A percentile compares a stretch with the other conserved stretches of the same genome.
These are phyloP conservation scores for Mimas tiliae DNA, from an alignment of 2,888 invertebrate genomes.

Conservation along the genomic window DNA sequence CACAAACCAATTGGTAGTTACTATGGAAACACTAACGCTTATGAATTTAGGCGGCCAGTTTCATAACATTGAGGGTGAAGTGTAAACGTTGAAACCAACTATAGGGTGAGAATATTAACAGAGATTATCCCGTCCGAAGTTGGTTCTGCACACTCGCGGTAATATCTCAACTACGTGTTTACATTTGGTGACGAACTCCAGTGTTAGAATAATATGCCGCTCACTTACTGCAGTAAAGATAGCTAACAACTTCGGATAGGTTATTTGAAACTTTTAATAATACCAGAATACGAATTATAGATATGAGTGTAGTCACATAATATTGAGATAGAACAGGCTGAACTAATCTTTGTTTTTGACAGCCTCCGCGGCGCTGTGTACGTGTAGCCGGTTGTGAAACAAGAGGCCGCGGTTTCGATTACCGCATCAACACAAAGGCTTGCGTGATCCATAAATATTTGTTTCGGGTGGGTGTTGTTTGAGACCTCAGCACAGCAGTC, in stretches of 20 bases:
- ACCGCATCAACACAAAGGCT: too few relatives aligned
- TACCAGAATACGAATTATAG: too few relatives aligned
- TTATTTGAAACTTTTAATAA: not conserved
- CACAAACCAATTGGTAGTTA: not conserved
- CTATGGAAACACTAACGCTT: not conserved
- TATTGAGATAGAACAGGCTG: too few relatives aligned
- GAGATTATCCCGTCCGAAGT: slow-evolving; percentile 44
- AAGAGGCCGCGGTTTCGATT: too few relatives aligned
- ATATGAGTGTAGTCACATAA: too few relatives aligned
- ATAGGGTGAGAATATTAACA: slow-evolving; percentile 41
- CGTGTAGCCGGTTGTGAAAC: too few relatives aligned
- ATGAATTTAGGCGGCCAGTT: not conserved
- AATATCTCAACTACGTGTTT: slow-evolving; percentile 45
- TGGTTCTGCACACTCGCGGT: slow-evolving; percentile 38
- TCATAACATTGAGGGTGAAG: not conserved
- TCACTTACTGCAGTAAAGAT: not conserved
- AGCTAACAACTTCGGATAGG: not conserved
- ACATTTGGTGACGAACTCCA: slow-evolving; percentile 35
- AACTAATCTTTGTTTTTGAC: too few relatives aligned
- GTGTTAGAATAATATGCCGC: slow-evolving; percentile 30
- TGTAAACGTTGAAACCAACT: slow-evolving; percentile 12
- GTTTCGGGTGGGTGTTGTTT: too few relatives aligned
- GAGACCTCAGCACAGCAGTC: too few relatives aligned
- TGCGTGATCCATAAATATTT: too few relatives aligned
- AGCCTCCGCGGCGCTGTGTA: too few relatives aligned